phyloP scores from a whole-genome alignment of 1,140 invertebrate genomes.

The Papilio polytes region DNA sequence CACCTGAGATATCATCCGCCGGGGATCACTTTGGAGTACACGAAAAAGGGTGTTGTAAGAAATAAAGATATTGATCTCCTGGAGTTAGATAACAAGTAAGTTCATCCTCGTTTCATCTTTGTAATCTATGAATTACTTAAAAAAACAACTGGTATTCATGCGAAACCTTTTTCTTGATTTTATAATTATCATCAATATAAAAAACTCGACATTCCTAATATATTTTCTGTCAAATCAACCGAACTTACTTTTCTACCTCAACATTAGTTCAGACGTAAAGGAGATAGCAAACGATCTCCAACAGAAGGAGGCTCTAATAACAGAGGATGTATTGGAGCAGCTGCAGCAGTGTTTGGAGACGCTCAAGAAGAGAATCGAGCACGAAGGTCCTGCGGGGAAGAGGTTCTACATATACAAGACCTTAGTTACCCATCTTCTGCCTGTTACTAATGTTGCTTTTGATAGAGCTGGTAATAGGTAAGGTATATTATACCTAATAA shows the following conservation, averaged over 20 bases:
- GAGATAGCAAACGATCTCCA: conserved; percentile 81
- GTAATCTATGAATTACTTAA: too few species aligned
- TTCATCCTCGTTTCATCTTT: neutral
- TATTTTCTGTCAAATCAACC: neutral
- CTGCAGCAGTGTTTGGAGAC: conserved; percentile 76
- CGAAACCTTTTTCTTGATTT: too few species aligned
- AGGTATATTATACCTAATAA: neutral
- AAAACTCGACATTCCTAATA: too few species aligned
- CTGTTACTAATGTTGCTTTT: conserved; percentile 91
- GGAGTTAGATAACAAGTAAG: conserved; percentile 85
- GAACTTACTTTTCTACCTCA: neutral
- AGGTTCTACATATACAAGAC: conserved; percentile 88
- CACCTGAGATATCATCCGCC: conserved; percentile 89
- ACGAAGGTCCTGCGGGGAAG: conserved; percentile 84
- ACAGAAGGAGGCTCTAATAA: conserved; percentile 83
- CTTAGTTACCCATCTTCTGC: conserved; percentile 90
- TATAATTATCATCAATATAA: too few species aligned
- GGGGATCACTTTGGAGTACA: conserved; percentile 86
- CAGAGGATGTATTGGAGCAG: conserved; percentile 69
- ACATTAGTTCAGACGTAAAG: conserved; percentile 84
- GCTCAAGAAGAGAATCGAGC: conserved; percentile 84
- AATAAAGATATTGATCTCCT: conserved; percentile 87
- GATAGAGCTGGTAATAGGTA: conserved; percentile 88
- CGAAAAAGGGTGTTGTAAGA: conserved; percentile 83
- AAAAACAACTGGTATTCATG: too few species aligned